Evolutionary conservation across 2,113 vertebrate species (phyloP).

Genomic region (Scalopus aquaticus): DNA sequence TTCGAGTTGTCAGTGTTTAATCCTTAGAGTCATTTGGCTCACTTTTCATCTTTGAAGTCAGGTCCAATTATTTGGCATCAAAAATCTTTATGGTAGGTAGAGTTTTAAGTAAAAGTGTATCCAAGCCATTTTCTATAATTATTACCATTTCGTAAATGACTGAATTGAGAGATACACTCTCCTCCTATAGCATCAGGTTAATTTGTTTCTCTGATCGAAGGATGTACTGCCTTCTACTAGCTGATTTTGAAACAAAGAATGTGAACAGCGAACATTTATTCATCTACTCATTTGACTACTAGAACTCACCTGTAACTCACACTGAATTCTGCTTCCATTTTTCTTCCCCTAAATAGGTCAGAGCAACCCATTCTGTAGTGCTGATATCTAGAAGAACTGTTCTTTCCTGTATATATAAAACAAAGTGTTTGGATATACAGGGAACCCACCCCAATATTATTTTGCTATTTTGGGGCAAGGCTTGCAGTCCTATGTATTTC

Average conservation of each 20-base stretch:
- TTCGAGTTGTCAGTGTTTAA: neutral
- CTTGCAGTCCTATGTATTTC: constrained; percentile 13
- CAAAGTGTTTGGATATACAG: neutral
- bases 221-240: neutral
- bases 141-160: neutral
- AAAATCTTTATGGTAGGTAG: neutral
- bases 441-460: neutral
- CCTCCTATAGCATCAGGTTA: neutral
- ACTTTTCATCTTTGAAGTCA: neutral
- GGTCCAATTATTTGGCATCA: neutral
- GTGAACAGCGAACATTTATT: neutral
- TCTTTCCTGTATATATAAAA: neutral
- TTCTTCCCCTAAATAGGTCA: neutral
- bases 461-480: constrained; percentile 3
- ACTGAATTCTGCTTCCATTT: neutral
- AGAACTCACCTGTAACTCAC: neutral
- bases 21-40: neutral
- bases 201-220: neutral
- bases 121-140: neutral
- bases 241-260: constrained; percentile 6
- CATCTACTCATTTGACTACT: neutral
- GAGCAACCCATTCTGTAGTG: neutral
- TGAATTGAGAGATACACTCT: neutral
- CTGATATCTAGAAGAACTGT: neutral
- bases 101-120: neutral